phyloP scores from a whole-genome alignment of 1,140 invertebrate species.

The Drosophila ananassae region DNA sequence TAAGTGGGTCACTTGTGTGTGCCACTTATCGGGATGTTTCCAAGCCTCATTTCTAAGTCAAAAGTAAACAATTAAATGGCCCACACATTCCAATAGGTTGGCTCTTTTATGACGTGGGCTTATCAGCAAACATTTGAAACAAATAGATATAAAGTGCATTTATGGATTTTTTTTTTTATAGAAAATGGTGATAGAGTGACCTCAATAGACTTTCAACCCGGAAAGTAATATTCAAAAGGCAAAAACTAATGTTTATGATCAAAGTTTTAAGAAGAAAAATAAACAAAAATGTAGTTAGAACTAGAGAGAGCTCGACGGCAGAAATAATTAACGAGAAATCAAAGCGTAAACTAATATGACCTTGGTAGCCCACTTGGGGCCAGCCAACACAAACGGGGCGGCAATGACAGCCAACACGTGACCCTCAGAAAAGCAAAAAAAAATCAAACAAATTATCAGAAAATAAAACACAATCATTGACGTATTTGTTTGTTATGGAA shows the following conservation, averaged over 20 bases:
- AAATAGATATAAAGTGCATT: not conserved
- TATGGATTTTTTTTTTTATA: not conserved
- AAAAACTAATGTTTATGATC: constrained; percentile 3
- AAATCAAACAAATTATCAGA: constrained; percentile 8
- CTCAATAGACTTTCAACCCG: constrained; percentile 10
- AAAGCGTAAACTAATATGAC: constrained; percentile 75
- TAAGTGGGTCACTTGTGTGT: constrained; percentile 65
- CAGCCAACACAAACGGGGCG: constrained; percentile 38
- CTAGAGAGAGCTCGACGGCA: constrained; percentile 4
- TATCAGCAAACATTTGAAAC: not conserved
- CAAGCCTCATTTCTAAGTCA: constrained; percentile 22
- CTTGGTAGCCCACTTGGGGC: constrained; percentile 32
- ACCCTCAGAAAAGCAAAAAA: constrained; percentile 46
- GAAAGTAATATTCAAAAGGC: constrained; percentile 17
- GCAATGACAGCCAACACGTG: constrained; percentile 53
- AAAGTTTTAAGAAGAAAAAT: not conserved
- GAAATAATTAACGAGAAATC: constrained; percentile 74
- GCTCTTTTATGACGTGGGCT: constrained; percentile 11
- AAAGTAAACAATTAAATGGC: constrained; percentile 36
- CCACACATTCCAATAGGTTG: constrained; percentile 47
- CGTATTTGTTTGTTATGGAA: not conserved
- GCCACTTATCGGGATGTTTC: constrained; percentile 59
- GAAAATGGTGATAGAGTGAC: not conserved
- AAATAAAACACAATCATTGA: constrained; percentile 14
- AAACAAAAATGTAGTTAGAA: constrained; percentile 16